Base-by-base conservation (phyloP, 2,797 vertebrate genomes). In the Ciconia nigra region DNA sequence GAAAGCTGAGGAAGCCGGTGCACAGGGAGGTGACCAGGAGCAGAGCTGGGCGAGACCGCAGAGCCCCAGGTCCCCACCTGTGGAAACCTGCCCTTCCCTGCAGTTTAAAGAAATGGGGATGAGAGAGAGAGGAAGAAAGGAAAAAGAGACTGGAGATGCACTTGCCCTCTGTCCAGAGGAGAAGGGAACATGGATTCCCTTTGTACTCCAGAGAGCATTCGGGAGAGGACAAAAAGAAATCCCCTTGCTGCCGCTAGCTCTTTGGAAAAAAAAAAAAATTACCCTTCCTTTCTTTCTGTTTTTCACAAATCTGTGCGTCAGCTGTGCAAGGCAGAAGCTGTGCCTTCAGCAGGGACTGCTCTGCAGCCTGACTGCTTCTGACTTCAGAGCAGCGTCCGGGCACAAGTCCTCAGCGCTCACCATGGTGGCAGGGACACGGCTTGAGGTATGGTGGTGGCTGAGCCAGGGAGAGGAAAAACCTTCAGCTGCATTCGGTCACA, bases 61-160 rank as follows among this genome's bases (percentile, higher is more conserved):
- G 77, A 24, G n/a, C 31, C 42, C 35, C 24, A 1, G 8, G 13
- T 35, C 28, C 51, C 51, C n/a, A 10, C n/a, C 17, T 20, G 41
- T 20, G 37, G 44, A 66, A 35, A 47, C 39, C 59, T 24, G 46
- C 44, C 12, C 52, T 49, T 31, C 46, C 20, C 21, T 0, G 3
- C 1, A 0, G 9, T 10, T n/a, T 28, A 39, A 51, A 44, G 28
- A 35, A 25, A 44, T 5, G 12, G 28, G 28, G 47, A 37, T 0
- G 5, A 31, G 37, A 31, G 17, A 15, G 31, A 41, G 28, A 8
- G 9, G 1, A n/a, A 39, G n/a, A 10, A 42, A 35, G 31, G 47
- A n/a, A 10, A 22, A 26, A 42, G 22, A 51, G 72, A 7, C 19
- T 14, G 37, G 54, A 42, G 24, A 52, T 39, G 35, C 13, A 33